phyloP scores from a whole-genome alignment of 2,888 invertebrate genomes.

The Pterobdella sp. region DNA sequence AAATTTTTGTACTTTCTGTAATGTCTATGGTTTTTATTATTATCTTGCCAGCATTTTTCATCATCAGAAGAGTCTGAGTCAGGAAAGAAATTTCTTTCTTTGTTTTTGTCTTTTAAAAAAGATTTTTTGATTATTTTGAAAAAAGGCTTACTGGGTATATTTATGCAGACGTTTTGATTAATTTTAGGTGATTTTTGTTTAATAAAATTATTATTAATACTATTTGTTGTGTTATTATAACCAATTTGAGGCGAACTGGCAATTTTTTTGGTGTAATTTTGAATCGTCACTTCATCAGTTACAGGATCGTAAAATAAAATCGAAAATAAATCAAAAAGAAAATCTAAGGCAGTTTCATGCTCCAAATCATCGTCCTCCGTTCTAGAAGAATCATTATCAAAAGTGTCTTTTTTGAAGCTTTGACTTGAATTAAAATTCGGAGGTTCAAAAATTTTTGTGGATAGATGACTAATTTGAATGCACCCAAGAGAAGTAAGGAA shows the following conservation, averaged over 20 bases:
- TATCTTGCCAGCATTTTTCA: background rate
- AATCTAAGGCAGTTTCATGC: background rate
- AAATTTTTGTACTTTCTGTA: too few species aligned
- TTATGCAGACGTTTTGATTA: too few species aligned
- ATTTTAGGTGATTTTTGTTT: too few species aligned
- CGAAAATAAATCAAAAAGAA: background rate
- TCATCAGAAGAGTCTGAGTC: background rate
- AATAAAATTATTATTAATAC: too few species aligned
- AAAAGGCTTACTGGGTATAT: too few species aligned
- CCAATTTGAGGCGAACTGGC: background rate
- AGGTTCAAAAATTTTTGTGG: constrained; percentile 20
- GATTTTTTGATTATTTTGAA: too few species aligned
- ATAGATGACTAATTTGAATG: constrained; percentile 14
- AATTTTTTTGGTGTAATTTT: background rate
- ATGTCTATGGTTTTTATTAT: background rate
- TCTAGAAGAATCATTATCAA: background rate
- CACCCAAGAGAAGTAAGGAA: constrained; percentile 15
- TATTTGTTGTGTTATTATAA: background rate
- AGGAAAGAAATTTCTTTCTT: too few species aligned
- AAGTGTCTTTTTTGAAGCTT: constrained; percentile 3
- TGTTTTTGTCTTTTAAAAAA: too few species aligned
- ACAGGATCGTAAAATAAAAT: constrained; percentile 2
- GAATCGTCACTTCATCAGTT: background rate
- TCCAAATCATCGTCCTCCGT: background rate
- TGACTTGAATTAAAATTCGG: constrained; percentile 19